Evolutionary conservation across 1,140 invertebrate species (phyloP), one percentile per base, ranked within the genome.

Genomic region (Penaeus vannamei): DNA sequence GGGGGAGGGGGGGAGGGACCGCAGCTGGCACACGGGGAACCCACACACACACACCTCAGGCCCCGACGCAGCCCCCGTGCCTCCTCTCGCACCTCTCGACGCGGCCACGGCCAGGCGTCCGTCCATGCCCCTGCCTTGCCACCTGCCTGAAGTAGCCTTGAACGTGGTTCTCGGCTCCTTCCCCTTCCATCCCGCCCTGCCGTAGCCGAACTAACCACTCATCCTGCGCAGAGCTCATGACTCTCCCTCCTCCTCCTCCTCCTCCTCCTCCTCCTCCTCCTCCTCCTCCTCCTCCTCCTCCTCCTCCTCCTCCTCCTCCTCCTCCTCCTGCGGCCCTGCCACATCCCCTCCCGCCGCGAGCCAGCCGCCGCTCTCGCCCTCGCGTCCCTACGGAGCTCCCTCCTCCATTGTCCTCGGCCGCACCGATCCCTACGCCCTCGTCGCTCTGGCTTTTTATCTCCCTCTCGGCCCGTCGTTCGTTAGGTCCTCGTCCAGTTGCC

Each of bases 11-110:
- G 29, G 42, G 64, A 22, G 32, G 64, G 84, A 72, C 64, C 64
- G 36, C 81, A 83, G 81, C 46, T 83, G 81, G 81, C 81, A 83
- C 81, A 83, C 81, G 81, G 59, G 26, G 60, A n/a, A 53, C 53
- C 53, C 53, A 53, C 53, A 53, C 53, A 53, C 53, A 53, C 53
- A 53, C 53, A 53, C 53, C 53, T 53, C 60, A 19, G 29, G 46
- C 26, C 36, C 79, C 46, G 46, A 81, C 53, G 26, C 42, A 59
- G n/a, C 79, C 42, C 42, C n/a, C 60, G 79, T 53, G 53, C 53
- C 53, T 42, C n/a, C 59, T n/a, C 79, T 81, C 46, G 42, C 46
- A 81, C 53, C 26, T 46, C 53, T n/a, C 59, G 23, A 59, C 17
- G 20, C n/a, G 22, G 79, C 46, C 79, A 36, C 53, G 19, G 79